Percentiles rank a stretch among this genome's conserved stretches.
phyloP scores from a whole-genome alignment of 2,888 invertebrate genomes.

The Drosophila multiciliata region DNA sequence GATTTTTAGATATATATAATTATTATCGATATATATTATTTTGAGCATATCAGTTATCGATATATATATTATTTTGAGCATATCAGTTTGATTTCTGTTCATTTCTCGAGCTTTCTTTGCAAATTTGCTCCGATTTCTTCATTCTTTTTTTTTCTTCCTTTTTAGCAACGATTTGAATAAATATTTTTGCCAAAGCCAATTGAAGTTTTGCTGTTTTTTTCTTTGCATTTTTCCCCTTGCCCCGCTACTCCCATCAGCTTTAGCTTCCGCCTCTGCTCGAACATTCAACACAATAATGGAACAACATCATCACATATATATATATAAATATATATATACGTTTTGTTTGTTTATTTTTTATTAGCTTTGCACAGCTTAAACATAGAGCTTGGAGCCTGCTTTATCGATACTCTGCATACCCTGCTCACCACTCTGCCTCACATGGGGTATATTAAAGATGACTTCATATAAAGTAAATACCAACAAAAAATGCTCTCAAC shows the following conservation, averaged over 20 bases:
- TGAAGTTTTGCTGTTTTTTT: conserved; percentile 45
- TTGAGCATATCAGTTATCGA: not conserved
- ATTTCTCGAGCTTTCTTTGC: conserved; percentile 10
- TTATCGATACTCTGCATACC: conserved; percentile 11
- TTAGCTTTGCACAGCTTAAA: conserved; percentile 55
- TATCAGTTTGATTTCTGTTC: conserved; percentile 1
- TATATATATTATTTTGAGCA: not conserved
- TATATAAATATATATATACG: not conserved
- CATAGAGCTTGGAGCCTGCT: conserved; percentile 16
- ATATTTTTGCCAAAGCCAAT: conserved; percentile 26
- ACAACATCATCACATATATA: conserved; percentile 7
- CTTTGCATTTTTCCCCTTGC: not conserved
- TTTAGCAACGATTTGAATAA: conserved; percentile 33
- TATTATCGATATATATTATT: not conserved
- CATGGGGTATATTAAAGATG: not conserved
- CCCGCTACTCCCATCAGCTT: conserved; percentile 17
- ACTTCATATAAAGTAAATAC: not conserved
- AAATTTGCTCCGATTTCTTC: not conserved
- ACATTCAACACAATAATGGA: conserved; percentile 9
- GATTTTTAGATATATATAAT: conserved; percentile 9
- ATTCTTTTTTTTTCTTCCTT: not conserved
- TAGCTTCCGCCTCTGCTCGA: conserved; percentile 28
- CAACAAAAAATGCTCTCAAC: not conserved
- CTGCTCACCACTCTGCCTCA: not conserved
- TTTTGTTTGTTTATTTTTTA: no score